Conservation (phyloP, 2,797 vertebrate genomes). For the Ptychobarbus kaznakovi region DNA sequence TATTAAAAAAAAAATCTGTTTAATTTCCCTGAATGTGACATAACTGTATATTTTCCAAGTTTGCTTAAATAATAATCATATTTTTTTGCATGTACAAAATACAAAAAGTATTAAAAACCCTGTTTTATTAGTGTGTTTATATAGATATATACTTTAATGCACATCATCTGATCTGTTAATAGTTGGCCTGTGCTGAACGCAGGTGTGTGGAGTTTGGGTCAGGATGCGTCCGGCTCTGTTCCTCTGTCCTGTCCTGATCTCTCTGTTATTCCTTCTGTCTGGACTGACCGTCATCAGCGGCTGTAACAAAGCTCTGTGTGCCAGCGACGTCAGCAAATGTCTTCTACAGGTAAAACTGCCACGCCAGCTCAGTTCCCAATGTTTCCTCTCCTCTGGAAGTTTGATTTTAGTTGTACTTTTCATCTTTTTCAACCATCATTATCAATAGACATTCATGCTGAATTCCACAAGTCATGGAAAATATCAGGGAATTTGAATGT, state of each 20-base stretch:
- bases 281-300: slow-evolving; percentile 79
- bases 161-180: neutral
- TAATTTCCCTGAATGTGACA: neutral
- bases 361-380: neutral
- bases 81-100: neutral
- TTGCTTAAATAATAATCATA: too few species aligned
- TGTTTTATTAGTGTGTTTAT: neutral
- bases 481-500: neutral
- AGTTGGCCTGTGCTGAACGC: neutral
- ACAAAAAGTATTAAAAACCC: neutral
- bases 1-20: neutral
- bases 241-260: slow-evolving; percentile 70
- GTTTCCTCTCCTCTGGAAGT: neutral
- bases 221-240: slow-evolving; percentile 85
- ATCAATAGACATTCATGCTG: neutral
- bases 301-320: slow-evolving; percentile 97
- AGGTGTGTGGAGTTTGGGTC: slow-evolving; percentile 72
- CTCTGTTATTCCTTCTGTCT: slow-evolving; percentile 81
- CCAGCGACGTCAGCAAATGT: slow-evolving; percentile 98
- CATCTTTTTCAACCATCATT: neutral
- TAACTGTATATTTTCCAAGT: neutral
- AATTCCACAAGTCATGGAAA: neutral
- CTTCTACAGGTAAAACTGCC: slow-evolving; percentile 88
- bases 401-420: neutral
- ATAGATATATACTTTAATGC: neutral